Evolutionary conservation across 1,140 invertebrate genomes (phyloP), one percentile per base, ranked within the genome.

Genomic region (Episyrphus balteatus): DNA sequence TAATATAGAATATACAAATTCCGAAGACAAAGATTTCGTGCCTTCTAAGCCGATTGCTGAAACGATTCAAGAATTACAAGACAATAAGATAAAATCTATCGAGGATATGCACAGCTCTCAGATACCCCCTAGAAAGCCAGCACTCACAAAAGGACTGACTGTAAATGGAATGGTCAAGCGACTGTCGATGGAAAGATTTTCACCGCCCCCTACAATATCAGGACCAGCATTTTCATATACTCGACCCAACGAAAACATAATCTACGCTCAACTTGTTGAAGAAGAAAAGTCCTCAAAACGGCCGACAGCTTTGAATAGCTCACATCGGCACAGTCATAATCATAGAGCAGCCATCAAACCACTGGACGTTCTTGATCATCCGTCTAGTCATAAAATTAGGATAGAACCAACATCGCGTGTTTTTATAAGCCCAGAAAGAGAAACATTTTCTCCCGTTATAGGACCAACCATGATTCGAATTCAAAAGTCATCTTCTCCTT

Each of bases 211-310:
- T 31, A 71, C 77, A 55, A 74, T 85, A 58, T 55, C 48, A 34
- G 54, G 62, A 32, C 64, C 65, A 39, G 65, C 56, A 13, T 68
- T 68, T 46, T 68, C 65, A 6, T 68, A 68, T 39, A 68, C 63
- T 17, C 32, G 65, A 6, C 65, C 65, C 43, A 67, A 67, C 18
- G 65, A 68, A 60, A 71, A 61, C 17, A 78, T 86, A 13, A 84
- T 86, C 41, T 86, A 86, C 61, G 83, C 84, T 13, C 81, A 86
- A 65, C 80, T 86, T 12, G 80, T 84, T 37, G 34, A 12, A 36
- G 34, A 36, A n/a, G 34, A 36, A 26, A 26, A 8, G 21, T 8
- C 21, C 8, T 26, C 8, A 8, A 26, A 26, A 8, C 21, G 21
- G 21, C 21, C 21, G 8, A 26, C 21, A 26, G 21, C 21, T 26